Conservation (phyloP, 2,797 vertebrate species). For the Coregonus suidteri region DNA sequence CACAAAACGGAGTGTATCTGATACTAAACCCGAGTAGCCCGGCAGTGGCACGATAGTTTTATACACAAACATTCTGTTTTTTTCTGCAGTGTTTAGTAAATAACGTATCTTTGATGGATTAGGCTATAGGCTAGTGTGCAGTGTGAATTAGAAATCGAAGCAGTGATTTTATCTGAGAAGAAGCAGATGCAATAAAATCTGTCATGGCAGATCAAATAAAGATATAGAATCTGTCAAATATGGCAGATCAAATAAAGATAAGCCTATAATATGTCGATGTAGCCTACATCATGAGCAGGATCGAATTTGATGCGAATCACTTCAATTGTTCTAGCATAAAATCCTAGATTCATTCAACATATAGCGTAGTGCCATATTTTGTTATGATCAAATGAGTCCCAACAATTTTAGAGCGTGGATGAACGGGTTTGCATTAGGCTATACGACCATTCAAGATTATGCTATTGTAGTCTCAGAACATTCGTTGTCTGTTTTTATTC, state of each 20-base stretch:
- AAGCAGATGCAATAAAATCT: not conserved
- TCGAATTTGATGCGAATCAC: not conserved
- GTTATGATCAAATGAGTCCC: not conserved
- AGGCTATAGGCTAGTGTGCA: not conserved
- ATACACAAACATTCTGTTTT: constrained; percentile 47
- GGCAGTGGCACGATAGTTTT: constrained; percentile 63
- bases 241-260: not conserved
- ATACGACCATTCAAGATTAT: not conserved
- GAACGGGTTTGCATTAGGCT: not conserved
- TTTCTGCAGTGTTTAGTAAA: constrained; percentile 24
- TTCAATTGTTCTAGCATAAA: not conserved
- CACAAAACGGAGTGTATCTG: constrained; percentile 90
- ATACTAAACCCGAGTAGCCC: constrained; percentile 87
- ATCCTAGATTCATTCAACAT: not conserved
- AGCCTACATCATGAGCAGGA: not conserved
- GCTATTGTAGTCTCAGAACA: not conserved
- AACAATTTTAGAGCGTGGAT: not conserved
- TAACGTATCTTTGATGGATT: not conserved
- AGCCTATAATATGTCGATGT: not conserved
- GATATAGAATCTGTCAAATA: not conserved
- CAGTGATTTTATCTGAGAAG: not conserved
- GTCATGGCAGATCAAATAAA: not conserved
- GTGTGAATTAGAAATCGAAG: not conserved
- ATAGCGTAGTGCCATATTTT: not conserved
- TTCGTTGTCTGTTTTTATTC: not conserved